Evolutionary conservation across 2,888 invertebrate species (phyloP).

Genomic region (Graphium colonna): DNA sequence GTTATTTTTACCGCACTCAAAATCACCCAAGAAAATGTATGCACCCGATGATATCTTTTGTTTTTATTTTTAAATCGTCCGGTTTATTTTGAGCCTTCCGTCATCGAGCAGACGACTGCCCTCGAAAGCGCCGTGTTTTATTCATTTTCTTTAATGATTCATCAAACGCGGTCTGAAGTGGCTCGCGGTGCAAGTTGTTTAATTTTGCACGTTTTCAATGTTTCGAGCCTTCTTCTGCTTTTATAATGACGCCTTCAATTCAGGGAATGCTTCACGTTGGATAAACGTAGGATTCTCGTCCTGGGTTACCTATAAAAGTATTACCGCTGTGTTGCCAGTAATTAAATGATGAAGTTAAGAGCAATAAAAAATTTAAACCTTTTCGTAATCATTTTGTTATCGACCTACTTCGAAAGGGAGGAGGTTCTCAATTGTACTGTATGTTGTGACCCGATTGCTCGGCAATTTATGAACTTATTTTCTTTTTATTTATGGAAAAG

Average conservation of each 20-base stretch:
- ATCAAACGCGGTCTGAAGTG: neutral
- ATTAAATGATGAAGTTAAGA: no score
- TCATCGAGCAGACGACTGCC: neutral
- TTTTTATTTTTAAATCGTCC: neutral
- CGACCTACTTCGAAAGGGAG: no score
- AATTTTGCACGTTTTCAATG: neutral
- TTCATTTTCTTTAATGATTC: constrained; percentile 18
- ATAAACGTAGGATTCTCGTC: no score
- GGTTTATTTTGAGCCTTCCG: constrained; percentile 2
- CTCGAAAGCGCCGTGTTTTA: constrained; percentile 11
- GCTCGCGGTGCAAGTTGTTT: neutral
- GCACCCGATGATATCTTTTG: neutral
- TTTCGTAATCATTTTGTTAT: no score
- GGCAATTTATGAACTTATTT: no score
- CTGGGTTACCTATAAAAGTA: no score
- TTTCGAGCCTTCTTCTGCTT: neutral
- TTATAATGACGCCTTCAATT: neutral
- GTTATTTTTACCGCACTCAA: neutral
- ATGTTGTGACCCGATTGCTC: no score
- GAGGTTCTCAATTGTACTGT: no score
- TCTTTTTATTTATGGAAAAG: no score
- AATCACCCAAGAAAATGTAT: neutral
- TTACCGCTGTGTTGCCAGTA: no score
- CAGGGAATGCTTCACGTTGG: neutral
- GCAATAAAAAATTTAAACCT: no score